Conservation (phyloP, 2,888 invertebrate genomes). For the Drosophila colorata region DNA sequence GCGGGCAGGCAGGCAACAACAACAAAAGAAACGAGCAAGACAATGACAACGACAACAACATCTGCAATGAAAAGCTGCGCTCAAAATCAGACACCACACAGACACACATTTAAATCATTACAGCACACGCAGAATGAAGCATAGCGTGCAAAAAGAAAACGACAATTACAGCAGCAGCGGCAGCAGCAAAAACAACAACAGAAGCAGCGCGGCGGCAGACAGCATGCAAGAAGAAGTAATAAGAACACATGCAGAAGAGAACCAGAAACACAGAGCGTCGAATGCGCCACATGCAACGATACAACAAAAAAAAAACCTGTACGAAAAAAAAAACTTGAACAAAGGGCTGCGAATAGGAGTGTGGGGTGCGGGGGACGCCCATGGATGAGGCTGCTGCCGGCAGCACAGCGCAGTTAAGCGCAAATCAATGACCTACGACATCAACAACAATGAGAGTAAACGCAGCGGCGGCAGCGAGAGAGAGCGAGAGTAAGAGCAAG, state of each 20-base stretch:
- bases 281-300: constrained; percentile 74
- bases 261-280: constrained; percentile 50
- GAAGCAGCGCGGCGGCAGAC: constrained; percentile 25
- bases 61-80: constrained; percentile 61
- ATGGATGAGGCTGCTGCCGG: constrained; percentile 45
- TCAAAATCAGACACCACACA: constrained; percentile 67
- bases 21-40: constrained; percentile 17
- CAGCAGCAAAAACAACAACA: constrained; percentile 22
- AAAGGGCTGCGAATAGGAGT: constrained; percentile 44
- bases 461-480: constrained; percentile 27
- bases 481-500: constrained; percentile 21
- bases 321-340: constrained; percentile 50
- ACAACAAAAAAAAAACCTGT: constrained; percentile 51
- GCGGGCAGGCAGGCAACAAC: constrained; percentile 13
- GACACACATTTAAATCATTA: constrained; percentile 64
- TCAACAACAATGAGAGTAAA: constrained; percentile 56
- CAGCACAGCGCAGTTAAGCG: constrained; percentile 62
- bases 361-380: constrained; percentile 17
- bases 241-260: constrained; percentile 58
- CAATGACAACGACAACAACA: constrained; percentile 29
- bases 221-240: constrained; percentile 58
- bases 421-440: constrained; percentile 82
- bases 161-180: constrained; percentile 39
- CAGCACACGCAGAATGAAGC: constrained; percentile 39
- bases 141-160: constrained; percentile 48